A percentile compares a stretch with the other conserved stretches of the same genome.
Conservation (phyloP, 2,888 invertebrate genomes). For the Aleiodes testaceus region DNA sequence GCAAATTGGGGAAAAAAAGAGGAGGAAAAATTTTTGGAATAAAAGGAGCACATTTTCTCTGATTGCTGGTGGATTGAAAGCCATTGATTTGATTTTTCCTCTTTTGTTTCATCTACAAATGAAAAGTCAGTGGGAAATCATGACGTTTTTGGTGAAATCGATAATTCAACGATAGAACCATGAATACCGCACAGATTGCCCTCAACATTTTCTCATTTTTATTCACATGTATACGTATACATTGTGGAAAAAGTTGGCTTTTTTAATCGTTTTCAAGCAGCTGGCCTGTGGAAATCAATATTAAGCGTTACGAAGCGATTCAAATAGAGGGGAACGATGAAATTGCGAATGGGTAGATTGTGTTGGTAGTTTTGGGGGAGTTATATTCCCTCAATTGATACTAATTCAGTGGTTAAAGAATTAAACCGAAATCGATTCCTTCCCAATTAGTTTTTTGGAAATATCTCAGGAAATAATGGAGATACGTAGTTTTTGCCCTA, state of each 20-base stretch:
- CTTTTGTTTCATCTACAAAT: background rate
- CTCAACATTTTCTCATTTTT: background rate
- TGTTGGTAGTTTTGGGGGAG: background rate
- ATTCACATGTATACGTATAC: background rate
- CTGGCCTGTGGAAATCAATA: background rate
- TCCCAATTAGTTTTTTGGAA: background rate
- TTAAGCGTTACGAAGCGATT: background rate
- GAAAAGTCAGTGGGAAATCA: background rate
- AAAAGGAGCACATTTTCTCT: background rate
- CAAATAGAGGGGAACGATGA: background rate
- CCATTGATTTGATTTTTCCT: background rate
- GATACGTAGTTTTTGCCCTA: too few relatives aligned
- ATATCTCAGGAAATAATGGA: background rate
- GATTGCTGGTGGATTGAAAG: background rate
- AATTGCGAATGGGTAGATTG: too few relatives aligned
- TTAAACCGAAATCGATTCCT: background rate
- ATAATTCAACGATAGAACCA: slow-evolving; percentile 1
- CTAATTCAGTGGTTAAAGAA: background rate
- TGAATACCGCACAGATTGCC: background rate
- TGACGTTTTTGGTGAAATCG: slow-evolving; percentile 12
- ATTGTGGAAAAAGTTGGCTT: background rate
- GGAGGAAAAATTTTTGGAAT: background rate
- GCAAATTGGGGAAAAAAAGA: too few relatives aligned
- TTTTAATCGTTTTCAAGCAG: background rate
- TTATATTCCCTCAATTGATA: background rate